phyloP scores from a whole-genome alignment of 2,797 vertebrate species.

The Capromys pilorides region DNA sequence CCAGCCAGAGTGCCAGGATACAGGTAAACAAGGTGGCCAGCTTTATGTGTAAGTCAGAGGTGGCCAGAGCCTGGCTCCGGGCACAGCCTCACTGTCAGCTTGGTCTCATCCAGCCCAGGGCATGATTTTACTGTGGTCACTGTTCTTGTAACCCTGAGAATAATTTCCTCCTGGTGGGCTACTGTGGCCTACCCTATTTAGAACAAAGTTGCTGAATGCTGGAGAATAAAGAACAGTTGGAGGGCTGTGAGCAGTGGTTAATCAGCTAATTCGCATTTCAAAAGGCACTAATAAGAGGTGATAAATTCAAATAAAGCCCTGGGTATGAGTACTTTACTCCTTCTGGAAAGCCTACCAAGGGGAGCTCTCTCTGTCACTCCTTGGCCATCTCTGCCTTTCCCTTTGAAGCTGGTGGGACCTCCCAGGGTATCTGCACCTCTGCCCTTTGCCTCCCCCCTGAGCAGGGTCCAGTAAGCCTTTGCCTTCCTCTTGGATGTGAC shows the following conservation, averaged over 20 bases:
- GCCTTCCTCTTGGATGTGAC: background rate
- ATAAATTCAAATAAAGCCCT: slow-evolving; percentile 79
- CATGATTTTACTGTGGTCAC: slow-evolving; percentile 66
- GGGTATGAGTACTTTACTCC: slow-evolving; percentile 73
- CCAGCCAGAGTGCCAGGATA: background rate
- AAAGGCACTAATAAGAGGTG: slow-evolving; percentile 82
- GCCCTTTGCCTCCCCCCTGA: background rate
- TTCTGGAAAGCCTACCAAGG: background rate
- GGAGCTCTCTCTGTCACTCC: background rate
- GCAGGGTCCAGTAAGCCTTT: background rate
- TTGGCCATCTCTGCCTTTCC: slow-evolving; percentile 32
- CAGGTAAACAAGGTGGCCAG: background rate
- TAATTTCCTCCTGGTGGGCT: slow-evolving; percentile 79
- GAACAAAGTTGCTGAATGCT: slow-evolving; percentile 76
- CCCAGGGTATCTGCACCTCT: slow-evolving; percentile 48
- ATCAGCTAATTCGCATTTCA: slow-evolving; percentile 84
- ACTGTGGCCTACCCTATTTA: slow-evolving; percentile 75
- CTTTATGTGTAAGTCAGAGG: background rate
- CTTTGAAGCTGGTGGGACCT: slow-evolving; percentile 62
- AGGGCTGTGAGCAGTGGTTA: slow-evolving; percentile 77
- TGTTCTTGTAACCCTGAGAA: slow-evolving; percentile 78
- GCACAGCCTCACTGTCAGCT: background rate
- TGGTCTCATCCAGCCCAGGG: slow-evolving; percentile 30
- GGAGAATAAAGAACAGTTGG: slow-evolving; percentile 79
- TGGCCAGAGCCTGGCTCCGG: background rate